Percentiles rank a stretch among this genome's conserved stretches.
These are phyloP conservation scores for Montipora capitata DNA, from an alignment of 92 coral and sea anemone species.

Conservation along the genomic window DNA sequence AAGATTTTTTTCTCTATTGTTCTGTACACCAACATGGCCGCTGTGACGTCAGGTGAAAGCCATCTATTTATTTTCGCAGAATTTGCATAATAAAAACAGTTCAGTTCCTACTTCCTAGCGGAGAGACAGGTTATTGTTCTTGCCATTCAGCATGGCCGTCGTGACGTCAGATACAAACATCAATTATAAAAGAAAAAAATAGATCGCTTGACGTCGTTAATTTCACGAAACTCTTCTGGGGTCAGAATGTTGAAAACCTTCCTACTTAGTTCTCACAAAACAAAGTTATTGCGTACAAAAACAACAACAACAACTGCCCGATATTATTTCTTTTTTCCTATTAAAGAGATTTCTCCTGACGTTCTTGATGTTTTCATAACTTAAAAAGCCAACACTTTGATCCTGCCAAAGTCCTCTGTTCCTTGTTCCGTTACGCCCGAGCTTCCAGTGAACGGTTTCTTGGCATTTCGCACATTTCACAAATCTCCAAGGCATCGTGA, in stretches of 20 bases:
- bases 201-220: slow-evolving; percentile 14
- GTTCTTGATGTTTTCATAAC: slow-evolving; percentile 11
- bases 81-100: too few relatives aligned
- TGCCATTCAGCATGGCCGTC: too few relatives aligned
- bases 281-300: slow-evolving; percentile 12
- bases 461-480: slow-evolving; percentile 84
- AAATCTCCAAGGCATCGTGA: slow-evolving; percentile 85
- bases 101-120: too few relatives aligned
- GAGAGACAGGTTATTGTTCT: too few relatives aligned
- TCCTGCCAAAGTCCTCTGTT: slow-evolving; percentile 47
- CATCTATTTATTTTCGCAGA: too few relatives aligned
- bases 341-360: neutral
- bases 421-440: slow-evolving; percentile 27
- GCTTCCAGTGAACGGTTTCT: slow-evolving; percentile 59
- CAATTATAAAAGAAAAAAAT: slow-evolving; percentile 7
- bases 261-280: neutral
- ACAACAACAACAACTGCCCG: slow-evolving; percentile 26
- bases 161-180: too few relatives aligned
- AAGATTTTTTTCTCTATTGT: too few relatives aligned
- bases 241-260: slow-evolving; percentile 3
- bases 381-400: slow-evolving; percentile 45
- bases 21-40: too few relatives aligned
- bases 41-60: too few relatives aligned
- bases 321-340: neutral
- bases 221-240: slow-evolving; percentile 9